Percentiles rank a stretch among this genome's conserved stretches.
Conservation (phyloP, 2,797 vertebrate species). For the Allobates femoralis region DNA sequence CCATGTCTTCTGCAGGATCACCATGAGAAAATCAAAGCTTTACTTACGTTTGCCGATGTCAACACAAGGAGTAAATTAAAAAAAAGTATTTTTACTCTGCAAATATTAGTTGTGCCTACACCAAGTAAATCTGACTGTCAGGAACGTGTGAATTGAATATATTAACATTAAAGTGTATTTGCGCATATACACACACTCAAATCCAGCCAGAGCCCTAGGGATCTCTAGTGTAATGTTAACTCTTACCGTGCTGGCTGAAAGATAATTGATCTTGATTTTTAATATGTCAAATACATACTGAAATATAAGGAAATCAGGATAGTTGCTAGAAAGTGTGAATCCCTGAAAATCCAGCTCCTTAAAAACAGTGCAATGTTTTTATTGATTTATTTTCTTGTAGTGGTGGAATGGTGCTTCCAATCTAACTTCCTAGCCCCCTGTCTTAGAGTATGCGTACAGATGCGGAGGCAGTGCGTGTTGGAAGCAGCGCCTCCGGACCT, state of each 20-base stretch:
- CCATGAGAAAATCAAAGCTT: slow-evolving; percentile 68
- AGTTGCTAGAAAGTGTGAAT: neutral
- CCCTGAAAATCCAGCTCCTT: neutral
- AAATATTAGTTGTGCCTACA: slow-evolving; percentile 65
- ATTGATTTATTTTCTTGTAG: no score
- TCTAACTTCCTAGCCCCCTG: no score
- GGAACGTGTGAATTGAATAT: slow-evolving; percentile 54
- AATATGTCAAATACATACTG: neutral
- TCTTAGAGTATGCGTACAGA: no score
- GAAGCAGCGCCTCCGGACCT: no score
- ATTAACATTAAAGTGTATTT: slow-evolving; percentile 58
- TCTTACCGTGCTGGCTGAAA: neutral
- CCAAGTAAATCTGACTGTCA: slow-evolving; percentile 49
- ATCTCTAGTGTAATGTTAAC: slow-evolving; percentile 27
- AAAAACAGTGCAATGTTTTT: no score
- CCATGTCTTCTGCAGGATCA: slow-evolving; percentile 1
- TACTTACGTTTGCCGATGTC: slow-evolving; percentile 4
- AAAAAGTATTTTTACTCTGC: slow-evolving; percentile 63
- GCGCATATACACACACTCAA: slow-evolving; percentile 45
- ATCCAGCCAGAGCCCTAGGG: slow-evolving; percentile 37
- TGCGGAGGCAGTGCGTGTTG: no score
- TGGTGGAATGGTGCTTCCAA: no score
- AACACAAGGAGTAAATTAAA: slow-evolving; percentile 44
- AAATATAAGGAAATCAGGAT: neutral
- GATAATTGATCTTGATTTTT: neutral